These are phyloP conservation scores for Drosophila triauraria DNA, from an alignment of 1,140 invertebrate genomes.

Conservation along the genomic window DNA sequence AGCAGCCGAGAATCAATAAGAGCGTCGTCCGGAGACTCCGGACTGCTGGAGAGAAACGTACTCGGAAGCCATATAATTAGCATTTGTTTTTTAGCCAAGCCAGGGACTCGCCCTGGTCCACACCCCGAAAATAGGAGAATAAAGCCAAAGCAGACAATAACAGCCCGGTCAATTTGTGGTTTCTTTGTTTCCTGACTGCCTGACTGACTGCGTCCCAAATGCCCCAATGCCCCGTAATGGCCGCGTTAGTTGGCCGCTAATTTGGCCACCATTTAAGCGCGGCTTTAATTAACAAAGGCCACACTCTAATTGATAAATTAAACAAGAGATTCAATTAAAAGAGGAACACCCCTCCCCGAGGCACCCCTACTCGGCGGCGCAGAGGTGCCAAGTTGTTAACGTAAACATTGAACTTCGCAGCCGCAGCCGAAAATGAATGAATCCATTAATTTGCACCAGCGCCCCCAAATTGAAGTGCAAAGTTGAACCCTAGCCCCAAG, in stretches of 20 bases:
- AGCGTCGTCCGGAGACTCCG: conserved; percentile 24
- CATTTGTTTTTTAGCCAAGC: conserved; percentile 66
- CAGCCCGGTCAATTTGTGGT: conserved; percentile 66
- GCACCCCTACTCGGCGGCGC: conserved; percentile 7
- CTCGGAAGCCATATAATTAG: conserved; percentile 77
- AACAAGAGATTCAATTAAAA: conserved; percentile 72
- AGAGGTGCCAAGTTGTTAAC: conserved; percentile 78
- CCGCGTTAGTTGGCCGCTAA: conserved; percentile 65
- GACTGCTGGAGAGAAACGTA: conserved; percentile 18
- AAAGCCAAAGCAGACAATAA: conserved; percentile 28
- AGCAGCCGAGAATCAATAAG: conserved; percentile 61
- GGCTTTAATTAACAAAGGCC: conserved; percentile 66
- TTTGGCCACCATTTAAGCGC: conserved; percentile 58
- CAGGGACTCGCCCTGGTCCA: conserved; percentile 73
- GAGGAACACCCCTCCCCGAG: conserved; percentile 27
- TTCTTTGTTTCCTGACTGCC: conserved; percentile 63
- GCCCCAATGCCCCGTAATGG: conserved; percentile 15
- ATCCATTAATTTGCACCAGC: conserved; percentile 82
- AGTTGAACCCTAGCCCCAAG: conserved; percentile 60
- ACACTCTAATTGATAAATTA: conserved; percentile 79
- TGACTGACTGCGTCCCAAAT: conserved; percentile 39
- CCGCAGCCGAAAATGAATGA: conserved; percentile 62
- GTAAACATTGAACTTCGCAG: conserved; percentile 79
- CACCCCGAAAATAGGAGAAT: conserved; percentile 66
- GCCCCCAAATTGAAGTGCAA: conserved; percentile 81